Evolutionary conservation across 2,888 invertebrate species (phyloP).

Genomic region (Eupelmus urozonus): DNA sequence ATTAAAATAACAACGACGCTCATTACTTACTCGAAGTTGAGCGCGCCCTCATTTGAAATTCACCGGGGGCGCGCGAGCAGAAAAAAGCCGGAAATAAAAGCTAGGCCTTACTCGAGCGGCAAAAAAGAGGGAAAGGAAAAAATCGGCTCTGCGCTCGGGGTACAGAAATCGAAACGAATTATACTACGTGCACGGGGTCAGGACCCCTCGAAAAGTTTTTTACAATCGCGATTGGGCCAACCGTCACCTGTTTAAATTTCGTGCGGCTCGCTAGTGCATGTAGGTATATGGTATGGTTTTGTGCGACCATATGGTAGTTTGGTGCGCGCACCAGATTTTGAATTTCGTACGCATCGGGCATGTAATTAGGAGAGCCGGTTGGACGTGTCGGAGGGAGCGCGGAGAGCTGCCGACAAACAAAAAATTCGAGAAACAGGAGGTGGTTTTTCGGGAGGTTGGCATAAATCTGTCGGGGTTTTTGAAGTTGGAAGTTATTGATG

Average conservation of each 20-base stretch:
- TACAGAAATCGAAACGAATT: constrained; percentile 26
- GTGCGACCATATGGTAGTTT: constrained; percentile 1
- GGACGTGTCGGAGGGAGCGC: neutral
- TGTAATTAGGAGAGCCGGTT: constrained; percentile 41
- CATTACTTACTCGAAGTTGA: neutral
- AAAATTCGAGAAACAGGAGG: neutral
- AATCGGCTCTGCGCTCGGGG: neutral
- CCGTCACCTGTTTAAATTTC: neutral
- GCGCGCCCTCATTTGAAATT: constrained; percentile 8
- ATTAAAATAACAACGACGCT: constrained; percentile 1
- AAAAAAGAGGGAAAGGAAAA: neutral
- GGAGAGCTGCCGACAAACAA: neutral
- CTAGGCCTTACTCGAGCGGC: neutral
- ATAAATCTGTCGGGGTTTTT: too few species aligned
- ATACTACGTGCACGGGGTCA: neutral
- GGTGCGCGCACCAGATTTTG: constrained; percentile 36
- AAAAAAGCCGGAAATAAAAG: constrained; percentile 45
- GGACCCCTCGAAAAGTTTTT: constrained; percentile 7
- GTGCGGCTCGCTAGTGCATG: neutral
- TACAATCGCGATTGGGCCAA: neutral
- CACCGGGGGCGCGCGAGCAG: neutral
- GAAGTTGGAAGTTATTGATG: too few species aligned
- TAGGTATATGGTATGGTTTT: neutral
- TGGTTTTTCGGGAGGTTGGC: neutral
- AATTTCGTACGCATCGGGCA: constrained; percentile 32